These are phyloP conservation scores for Conchocele bisecta DNA, from an alignment of 2,888 invertebrate genomes.

Conservation along the genomic window DNA sequence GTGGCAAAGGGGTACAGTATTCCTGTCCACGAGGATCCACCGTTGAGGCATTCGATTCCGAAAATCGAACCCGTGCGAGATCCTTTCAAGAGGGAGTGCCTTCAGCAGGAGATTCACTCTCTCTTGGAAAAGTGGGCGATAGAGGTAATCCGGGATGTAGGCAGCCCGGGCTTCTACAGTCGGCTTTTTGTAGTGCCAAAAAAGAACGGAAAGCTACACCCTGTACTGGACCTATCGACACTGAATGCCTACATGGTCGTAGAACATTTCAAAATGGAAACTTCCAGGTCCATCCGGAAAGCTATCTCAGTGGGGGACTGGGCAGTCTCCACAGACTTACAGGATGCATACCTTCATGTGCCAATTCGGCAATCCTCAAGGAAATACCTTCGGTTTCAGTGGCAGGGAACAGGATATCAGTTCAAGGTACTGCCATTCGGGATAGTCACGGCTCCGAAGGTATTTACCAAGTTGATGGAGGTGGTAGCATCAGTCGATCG, in stretches of 20 bases:
- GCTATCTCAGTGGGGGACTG: not conserved
- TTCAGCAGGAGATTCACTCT: not conserved
- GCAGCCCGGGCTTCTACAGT: not conserved
- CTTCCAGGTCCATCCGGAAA: not conserved
- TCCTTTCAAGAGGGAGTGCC: no score
- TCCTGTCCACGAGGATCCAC: no score
- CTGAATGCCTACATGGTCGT: not conserved
- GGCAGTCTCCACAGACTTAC: not conserved
- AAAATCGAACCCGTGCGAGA: no score
- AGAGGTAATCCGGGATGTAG: not conserved
- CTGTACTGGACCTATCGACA: not conserved
- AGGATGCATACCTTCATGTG: constrained; percentile 6
- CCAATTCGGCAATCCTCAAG: not conserved
- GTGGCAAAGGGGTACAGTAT: no score
- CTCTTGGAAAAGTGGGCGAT: constrained; percentile 1
- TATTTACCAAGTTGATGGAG: not conserved
- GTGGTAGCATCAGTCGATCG: not conserved
- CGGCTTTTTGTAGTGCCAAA: constrained; percentile 1
- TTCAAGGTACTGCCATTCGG: constrained; percentile 1
- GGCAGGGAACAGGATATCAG: not conserved
- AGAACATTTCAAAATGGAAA: constrained; percentile 5
- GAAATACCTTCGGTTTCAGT: not conserved
- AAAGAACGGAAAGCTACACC: constrained; percentile 4
- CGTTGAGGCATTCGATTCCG: no score
- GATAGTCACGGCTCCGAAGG: not conserved